phyloP scores from a whole-genome alignment of 2,113 vertebrate species.

The Platichthys flesus region DNA sequence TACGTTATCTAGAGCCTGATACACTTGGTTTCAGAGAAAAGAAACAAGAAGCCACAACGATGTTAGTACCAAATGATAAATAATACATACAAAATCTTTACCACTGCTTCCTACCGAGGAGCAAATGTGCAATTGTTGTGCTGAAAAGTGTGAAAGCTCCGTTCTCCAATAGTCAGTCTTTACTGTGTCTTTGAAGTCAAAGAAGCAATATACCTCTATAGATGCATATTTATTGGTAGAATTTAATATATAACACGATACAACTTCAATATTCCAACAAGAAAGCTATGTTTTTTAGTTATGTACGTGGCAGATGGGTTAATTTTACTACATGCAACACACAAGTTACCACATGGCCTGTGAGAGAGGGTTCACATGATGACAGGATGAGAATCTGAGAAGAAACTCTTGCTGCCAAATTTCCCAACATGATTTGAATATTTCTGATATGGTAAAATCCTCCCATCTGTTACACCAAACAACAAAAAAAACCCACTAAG shows the following conservation, averaged over 20 bases:
- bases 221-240: not conserved
- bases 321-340: constrained; percentile 24
- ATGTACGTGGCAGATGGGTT: constrained; percentile 25
- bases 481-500: not conserved
- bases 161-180: not conserved
- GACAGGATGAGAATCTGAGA: constrained; percentile 37
- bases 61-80: not conserved
- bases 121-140: not conserved
- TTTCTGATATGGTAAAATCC: constrained; percentile 24
- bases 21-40: constrained; percentile 6
- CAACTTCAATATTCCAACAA: not conserved
- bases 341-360: constrained; percentile 15
- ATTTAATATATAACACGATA: not conserved
- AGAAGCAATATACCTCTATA: not conserved
- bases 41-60: not conserved
- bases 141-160: not conserved
- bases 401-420: constrained; percentile 20
- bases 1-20: constrained; percentile 7
- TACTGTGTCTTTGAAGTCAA: not conserved
- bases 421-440: constrained; percentile 20
- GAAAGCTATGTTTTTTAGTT: constrained; percentile 6
- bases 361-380: constrained; percentile 41
- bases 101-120: not conserved
- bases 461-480: constrained; percentile 41
- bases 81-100: not conserved